Evolutionary conservation across 1,140 invertebrate species (phyloP).

Genomic region (Platyura marginata): DNA sequence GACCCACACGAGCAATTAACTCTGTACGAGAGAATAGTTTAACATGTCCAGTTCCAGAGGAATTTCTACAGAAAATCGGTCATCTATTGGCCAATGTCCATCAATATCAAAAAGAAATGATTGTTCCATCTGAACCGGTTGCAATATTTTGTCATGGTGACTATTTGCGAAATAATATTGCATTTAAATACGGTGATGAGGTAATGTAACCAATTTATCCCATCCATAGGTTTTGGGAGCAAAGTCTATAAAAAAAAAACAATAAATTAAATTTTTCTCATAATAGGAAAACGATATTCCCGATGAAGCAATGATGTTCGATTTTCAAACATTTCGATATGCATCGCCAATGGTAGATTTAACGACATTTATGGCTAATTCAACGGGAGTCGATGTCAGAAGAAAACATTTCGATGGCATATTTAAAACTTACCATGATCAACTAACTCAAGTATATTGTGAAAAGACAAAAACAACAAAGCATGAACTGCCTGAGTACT

Average conservation of each 20-base stretch:
- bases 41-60: slow-evolving; percentile 5
- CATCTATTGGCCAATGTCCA: slow-evolving; percentile 6
- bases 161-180: slow-evolving; percentile 20
- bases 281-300: too few species aligned
- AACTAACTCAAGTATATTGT: slow-evolving; percentile 8
- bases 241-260: too few species aligned
- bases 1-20: neutral
- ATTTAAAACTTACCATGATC: slow-evolving; percentile 14
- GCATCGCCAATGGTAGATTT: slow-evolving; percentile 22
- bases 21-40: neutral
- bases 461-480: slow-evolving; percentile 1
- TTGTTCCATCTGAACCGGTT: slow-evolving; percentile 14
- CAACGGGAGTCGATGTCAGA: slow-evolving; percentile 12
- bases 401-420: slow-evolving; percentile 12
- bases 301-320: slow-evolving; percentile 19
- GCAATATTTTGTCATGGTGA: slow-evolving; percentile 20
- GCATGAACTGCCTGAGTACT: slow-evolving; percentile 8
- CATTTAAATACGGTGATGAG: slow-evolving; percentile 9
- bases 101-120: slow-evolving; percentile 3
- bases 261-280: neutral
- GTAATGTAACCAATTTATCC: too few species aligned
- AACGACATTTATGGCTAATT: slow-evolving; percentile 11
- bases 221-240: too few species aligned
- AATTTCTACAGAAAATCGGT: slow-evolving; percentile 10
- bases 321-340: slow-evolving; percentile 18